Evolutionary conservation across 2,113 vertebrate species (phyloP).

Genomic region (Ammodytes marinus): DNA sequence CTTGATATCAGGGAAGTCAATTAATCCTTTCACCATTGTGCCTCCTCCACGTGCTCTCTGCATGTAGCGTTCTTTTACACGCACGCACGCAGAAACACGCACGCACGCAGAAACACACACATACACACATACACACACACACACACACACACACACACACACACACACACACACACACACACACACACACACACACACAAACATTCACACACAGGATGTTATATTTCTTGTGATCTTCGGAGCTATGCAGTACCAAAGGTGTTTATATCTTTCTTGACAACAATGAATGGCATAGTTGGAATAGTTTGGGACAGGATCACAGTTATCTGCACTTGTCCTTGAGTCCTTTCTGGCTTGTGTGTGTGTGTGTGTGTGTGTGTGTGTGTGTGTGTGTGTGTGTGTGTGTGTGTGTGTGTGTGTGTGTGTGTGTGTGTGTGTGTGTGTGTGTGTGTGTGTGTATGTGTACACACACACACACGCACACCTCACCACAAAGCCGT

Average conservation of each 20-base stretch:
- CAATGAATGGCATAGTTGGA: conserved; percentile 83
- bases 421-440: background rate
- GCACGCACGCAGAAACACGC: too few relatives aligned
- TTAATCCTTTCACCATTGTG: background rate
- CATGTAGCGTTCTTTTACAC: background rate
- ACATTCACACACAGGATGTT: conserved; percentile 59
- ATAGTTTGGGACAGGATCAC: conserved; percentile 77
- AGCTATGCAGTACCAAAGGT: conserved; percentile 65
- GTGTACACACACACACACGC: conserved; percentile 7
- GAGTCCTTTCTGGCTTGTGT: conserved; percentile 62
- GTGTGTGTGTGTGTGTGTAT: background rate
- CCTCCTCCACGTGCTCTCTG: conserved; percentile 1
- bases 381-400: background rate
- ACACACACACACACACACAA: conserved; percentile 12
- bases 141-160: conserved; percentile 13
- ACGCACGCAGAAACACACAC: too few relatives aligned
- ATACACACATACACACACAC: background rate
- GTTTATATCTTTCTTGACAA: conserved; percentile 78
- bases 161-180: background rate
- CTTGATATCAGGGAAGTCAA: conserved; percentile 30
- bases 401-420: too few relatives aligned
- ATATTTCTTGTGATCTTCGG: conserved; percentile 64
- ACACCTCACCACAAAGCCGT: conserved; percentile 65
- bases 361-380: background rate
- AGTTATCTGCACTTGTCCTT: conserved; percentile 76